Percentiles rank a stretch among this genome's conserved stretches.
phyloP scores from a whole-genome alignment of 2,888 invertebrate species.

The Acheta domesticus region DNA sequence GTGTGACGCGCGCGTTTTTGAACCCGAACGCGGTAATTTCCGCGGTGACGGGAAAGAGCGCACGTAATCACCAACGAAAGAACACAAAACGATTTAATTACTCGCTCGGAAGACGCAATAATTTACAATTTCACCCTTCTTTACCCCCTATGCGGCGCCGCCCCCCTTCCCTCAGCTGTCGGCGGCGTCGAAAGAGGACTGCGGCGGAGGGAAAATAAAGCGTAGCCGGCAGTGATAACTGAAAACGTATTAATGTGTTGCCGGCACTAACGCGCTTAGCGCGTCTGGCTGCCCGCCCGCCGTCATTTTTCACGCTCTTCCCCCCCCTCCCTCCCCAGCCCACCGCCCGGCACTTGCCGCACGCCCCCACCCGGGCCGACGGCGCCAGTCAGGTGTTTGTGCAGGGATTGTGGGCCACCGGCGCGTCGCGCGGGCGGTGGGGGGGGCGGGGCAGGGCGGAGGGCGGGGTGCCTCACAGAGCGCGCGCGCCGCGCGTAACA shows the following conservation, averaged over 20 bases:
- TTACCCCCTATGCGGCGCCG: background rate
- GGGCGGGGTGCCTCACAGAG: background rate
- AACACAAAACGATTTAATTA: conserved; percentile 11
- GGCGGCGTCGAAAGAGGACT: too few species aligned
- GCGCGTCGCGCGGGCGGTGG: background rate
- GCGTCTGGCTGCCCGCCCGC: too few species aligned
- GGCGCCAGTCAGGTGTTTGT: background rate
- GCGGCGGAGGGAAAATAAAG: too few species aligned
- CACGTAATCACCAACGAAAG: background rate
- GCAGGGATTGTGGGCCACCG: background rate
- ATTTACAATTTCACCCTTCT: background rate
- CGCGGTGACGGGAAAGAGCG: background rate
- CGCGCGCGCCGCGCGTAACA: background rate
- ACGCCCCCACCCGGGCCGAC: background rate
- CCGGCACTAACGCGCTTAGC: too few species aligned
- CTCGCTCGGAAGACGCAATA: background rate
- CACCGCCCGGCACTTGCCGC: background rate
- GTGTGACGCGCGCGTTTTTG: too few species aligned
- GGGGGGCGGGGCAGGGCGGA: background rate
- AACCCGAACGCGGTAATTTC: background rate
- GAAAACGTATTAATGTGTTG: too few species aligned
- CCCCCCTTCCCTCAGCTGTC: background rate
- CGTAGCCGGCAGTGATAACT: too few species aligned
- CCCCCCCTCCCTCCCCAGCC: background rate
- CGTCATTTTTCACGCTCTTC: background rate